These are phyloP conservation scores for Scelioninae gen. 2 DNA, from an alignment of 2,888 invertebrate species.

Conservation along the genomic window DNA sequence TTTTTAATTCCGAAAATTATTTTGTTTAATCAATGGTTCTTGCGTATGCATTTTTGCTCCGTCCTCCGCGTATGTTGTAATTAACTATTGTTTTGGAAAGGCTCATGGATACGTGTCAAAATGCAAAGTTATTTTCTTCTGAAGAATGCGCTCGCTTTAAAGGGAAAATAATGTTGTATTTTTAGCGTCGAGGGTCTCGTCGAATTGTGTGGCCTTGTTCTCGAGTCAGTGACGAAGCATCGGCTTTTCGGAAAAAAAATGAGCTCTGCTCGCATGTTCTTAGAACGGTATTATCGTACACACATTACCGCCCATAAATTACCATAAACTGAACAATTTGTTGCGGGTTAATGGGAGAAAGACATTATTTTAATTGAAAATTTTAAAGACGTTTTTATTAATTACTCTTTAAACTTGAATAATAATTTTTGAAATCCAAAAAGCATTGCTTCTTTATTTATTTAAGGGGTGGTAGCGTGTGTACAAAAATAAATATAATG, in stretches of 20 bases:
- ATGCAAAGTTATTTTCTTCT: slow-evolving; percentile 47
- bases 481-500: slow-evolving; percentile 59
- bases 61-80: slow-evolving; percentile 69
- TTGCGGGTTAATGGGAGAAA: too few relatives aligned
- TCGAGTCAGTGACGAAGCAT: slow-evolving; percentile 69
- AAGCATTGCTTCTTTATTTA: background rate
- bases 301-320: slow-evolving; percentile 35
- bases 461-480: slow-evolving; percentile 23
- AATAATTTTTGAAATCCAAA: too few relatives aligned
- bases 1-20: too few relatives aligned
- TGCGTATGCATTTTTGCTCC: slow-evolving; percentile 68
- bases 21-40: background rate
- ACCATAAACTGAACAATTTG: slow-evolving; percentile 1
- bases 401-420: too few relatives aligned
- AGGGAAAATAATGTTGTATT: slow-evolving; percentile 73
- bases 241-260: slow-evolving; percentile 63
- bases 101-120: slow-evolving; percentile 38
- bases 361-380: too few relatives aligned
- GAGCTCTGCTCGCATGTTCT: slow-evolving; percentile 61
- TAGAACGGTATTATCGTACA: slow-evolving; percentile 42
- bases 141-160: slow-evolving; percentile 69
- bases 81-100: slow-evolving; percentile 56
- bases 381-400: too few relatives aligned
- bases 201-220: slow-evolving; percentile 72
- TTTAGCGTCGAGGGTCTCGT: slow-evolving; percentile 47